These are phyloP conservation scores for Nemurella pictetii DNA, from an alignment of 2,888 invertebrate genomes.

Conservation along the genomic window DNA sequence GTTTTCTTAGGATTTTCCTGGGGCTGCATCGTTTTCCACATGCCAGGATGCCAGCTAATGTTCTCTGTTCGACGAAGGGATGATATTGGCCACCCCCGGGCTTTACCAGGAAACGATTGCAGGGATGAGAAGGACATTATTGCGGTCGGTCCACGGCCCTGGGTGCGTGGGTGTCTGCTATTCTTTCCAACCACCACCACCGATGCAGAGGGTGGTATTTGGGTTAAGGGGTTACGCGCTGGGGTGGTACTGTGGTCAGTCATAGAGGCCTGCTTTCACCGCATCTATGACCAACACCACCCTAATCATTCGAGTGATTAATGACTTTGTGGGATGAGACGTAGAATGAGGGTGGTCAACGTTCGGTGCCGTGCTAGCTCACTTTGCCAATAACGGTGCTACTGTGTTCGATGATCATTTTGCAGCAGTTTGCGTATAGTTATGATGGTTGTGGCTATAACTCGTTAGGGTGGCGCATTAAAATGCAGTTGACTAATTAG, in stretches of 20 bases:
- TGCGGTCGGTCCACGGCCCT: background rate
- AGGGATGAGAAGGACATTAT: background rate
- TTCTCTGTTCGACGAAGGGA: too few species aligned
- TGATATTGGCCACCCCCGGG: background rate
- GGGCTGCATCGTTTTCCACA: too few species aligned
- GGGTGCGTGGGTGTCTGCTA: background rate
- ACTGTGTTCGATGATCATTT: background rate
- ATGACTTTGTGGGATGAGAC: background rate
- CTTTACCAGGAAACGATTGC: slow-evolving; percentile 3
- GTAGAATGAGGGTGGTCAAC: slow-evolving; percentile 10
- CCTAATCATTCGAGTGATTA: slow-evolving; percentile 1
- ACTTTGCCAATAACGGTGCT: background rate
- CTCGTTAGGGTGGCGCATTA: too few species aligned
- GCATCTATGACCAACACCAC: background rate
- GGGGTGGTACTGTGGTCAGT: background rate
- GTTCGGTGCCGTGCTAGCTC: background rate
- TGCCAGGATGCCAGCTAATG: too few species aligned
- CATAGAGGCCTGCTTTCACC: background rate
- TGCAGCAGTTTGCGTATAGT: background rate
- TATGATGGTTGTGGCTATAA: too few species aligned
- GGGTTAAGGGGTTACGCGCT: slow-evolving; percentile 12
- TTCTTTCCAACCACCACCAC: background rate
- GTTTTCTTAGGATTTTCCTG: too few species aligned
- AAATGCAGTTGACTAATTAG: too few species aligned
- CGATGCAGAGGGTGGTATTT: background rate